phyloP scores from a whole-genome alignment of 2,888 invertebrate species.

The Leucophora obtusa region DNA sequence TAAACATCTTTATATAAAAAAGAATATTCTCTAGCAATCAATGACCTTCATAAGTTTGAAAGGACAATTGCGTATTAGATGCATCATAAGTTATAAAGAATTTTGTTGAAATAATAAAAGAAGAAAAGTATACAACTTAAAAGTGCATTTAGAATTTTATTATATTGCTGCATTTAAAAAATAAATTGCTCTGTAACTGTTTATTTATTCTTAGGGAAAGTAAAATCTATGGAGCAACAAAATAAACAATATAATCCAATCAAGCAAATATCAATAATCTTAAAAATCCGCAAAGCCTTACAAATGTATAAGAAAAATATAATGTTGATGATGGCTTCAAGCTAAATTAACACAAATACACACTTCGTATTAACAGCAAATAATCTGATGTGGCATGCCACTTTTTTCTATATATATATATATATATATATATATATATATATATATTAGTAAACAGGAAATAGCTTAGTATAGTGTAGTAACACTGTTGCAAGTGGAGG shows the following conservation, averaged over 20 bases:
- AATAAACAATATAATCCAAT: neutral
- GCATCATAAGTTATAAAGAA: neutral
- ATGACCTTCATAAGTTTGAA: neutral
- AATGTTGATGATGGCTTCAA: constrained; percentile 19
- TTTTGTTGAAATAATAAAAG: neutral
- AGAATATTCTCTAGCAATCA: neutral
- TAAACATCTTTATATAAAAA: neutral
- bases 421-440: too few species aligned
- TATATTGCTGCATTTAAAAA: neutral
- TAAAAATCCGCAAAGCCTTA: neutral
- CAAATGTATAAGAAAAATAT: neutral
- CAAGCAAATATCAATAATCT: constrained; percentile 2
- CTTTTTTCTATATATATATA: neutral
- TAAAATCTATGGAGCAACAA: neutral
- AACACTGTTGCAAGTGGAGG: neutral
- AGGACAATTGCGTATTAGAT: neutral
- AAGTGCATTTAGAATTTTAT: neutral
- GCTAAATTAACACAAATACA: constrained; percentile 7
- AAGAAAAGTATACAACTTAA: neutral
- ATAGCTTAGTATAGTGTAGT: neutral
- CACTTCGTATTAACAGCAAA: neutral
- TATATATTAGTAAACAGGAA: neutral
- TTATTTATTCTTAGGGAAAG: neutral
- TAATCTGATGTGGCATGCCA: neutral
- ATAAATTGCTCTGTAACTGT: neutral